Percentiles rank a stretch among this genome's conserved stretches.
phyloP scores from a whole-genome alignment of 2,797 vertebrate genomes.

The Cheirogaleus major region DNA sequence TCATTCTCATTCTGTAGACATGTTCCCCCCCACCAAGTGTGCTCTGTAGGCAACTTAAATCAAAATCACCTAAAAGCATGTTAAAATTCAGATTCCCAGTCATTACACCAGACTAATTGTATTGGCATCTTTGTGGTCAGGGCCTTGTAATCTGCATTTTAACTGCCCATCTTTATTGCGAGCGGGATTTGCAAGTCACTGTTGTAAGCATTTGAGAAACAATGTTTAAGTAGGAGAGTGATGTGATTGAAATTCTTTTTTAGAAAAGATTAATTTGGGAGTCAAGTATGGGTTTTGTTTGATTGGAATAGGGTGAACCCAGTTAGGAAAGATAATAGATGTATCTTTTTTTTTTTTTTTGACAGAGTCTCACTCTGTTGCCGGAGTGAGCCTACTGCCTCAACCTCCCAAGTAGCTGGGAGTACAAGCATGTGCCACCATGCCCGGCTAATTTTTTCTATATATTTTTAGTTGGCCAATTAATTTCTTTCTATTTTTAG shows the following conservation, averaged over 20 bases:
- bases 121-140: not conserved
- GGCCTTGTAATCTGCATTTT: slow-evolving; percentile 9
- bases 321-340: not conserved
- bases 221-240: not conserved
- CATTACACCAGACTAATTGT: not conserved
- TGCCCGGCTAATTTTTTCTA: too few species aligned
- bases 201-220: not conserved
- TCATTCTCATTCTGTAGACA: not conserved
- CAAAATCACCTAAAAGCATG: not conserved
- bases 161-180: not conserved
- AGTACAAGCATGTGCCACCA: too few species aligned
- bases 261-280: slow-evolving; percentile 24
- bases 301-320: not conserved
- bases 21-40: not conserved
- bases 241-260: slow-evolving; percentile 12
- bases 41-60: not conserved
- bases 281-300: not conserved
- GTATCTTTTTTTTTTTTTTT: not conserved
- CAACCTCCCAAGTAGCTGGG: too few species aligned
- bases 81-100: slow-evolving; percentile 12
- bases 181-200: not conserved
- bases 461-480: too few species aligned
- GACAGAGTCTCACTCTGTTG: too few species aligned
- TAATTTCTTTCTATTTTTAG: too few species aligned
- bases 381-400: too few species aligned